A percentile compares a stretch with the other conserved stretches of the same genome.
Evolutionary conservation across 2,888 invertebrate species (phyloP).

Genomic region (Magallana nippona): DNA sequence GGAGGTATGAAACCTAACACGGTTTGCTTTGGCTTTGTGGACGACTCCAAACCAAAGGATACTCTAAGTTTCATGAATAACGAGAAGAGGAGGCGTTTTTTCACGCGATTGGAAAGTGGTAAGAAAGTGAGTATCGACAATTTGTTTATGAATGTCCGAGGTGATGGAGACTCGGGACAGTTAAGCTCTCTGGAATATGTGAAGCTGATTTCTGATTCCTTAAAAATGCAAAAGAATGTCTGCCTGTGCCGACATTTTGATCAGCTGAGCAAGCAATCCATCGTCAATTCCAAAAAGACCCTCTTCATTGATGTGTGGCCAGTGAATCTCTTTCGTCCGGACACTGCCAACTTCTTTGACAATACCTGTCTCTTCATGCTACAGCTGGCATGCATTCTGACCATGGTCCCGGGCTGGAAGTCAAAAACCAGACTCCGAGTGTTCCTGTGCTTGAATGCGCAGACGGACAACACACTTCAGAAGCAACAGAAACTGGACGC

Average conservation of each 20-base stretch:
- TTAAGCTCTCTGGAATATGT: slow-evolving; percentile 86
- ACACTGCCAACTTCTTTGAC: slow-evolving; percentile 90
- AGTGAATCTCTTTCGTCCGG: slow-evolving; percentile 91
- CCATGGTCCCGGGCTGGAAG: slow-evolving; percentile 87
- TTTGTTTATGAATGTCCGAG: slow-evolving; percentile 64
- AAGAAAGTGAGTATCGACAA: slow-evolving; percentile 57
- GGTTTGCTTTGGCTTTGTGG: slow-evolving; percentile 93
- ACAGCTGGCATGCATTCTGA: slow-evolving; percentile 96
- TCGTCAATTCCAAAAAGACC: slow-evolving; percentile 84
- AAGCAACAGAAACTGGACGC: slow-evolving; percentile 80
- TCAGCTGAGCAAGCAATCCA: slow-evolving; percentile 88
- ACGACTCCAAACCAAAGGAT: slow-evolving; percentile 86
- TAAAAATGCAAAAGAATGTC: slow-evolving; percentile 96
- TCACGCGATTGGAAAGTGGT: slow-evolving; percentile 61
- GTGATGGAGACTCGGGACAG: slow-evolving; percentile 53
- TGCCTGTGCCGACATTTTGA: slow-evolving; percentile 96
- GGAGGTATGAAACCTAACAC: slow-evolving; percentile 99
- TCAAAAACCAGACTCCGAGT: slow-evolving; percentile 89
- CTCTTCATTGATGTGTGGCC: slow-evolving; percentile 98
- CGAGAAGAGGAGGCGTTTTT: slow-evolving; percentile 58
- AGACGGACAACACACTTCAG: slow-evolving; percentile 66
- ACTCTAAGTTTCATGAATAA: slow-evolving; percentile 59
- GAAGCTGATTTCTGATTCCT: slow-evolving; percentile 90
- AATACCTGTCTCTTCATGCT: slow-evolving; percentile 96
- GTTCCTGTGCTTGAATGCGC: slow-evolving; percentile 85